Evolutionary conservation across 2,888 invertebrate species (phyloP).

Genomic region (Synergus japonicus): DNA sequence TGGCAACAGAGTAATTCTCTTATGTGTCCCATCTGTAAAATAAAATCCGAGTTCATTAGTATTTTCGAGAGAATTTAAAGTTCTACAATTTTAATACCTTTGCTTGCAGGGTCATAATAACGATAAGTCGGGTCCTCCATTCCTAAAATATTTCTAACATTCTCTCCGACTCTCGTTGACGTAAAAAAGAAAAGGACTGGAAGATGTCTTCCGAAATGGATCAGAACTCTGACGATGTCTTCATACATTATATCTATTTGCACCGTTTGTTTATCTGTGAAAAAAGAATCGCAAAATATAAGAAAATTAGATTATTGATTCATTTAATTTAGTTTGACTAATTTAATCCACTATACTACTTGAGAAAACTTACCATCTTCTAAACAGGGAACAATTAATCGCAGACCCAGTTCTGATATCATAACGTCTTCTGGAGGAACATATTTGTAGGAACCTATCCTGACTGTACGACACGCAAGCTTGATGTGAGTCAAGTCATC

Average conservation of each 20-base stretch:
- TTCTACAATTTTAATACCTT: conserved; percentile 70
- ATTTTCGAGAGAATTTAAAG: too few relatives aligned
- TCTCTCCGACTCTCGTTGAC: conserved; percentile 84
- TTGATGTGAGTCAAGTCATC: conserved; percentile 78
- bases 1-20: conserved; percentile 87
- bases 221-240: conserved; percentile 86
- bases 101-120: conserved; percentile 79
- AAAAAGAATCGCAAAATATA: neutral
- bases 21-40: conserved; percentile 81
- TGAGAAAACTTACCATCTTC: conserved; percentile 70
- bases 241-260: conserved; percentile 84
- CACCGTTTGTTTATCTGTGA: conserved; percentile 73
- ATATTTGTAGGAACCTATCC: conserved; percentile 92
- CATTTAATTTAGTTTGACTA: neutral
- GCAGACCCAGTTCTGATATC: conserved; percentile 77
- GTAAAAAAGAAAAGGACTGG: conserved; percentile 91
- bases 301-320: conserved; percentile 8
- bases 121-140: conserved; percentile 81
- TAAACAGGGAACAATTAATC: conserved; percentile 76
- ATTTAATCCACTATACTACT: neutral
- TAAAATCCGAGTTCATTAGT: neutral
- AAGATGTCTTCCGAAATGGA: conserved; percentile 86
- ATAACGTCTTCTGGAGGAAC: conserved; percentile 86
- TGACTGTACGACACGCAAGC: conserved; percentile 86
- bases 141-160: conserved; percentile 84